phyloP scores from a whole-genome alignment of 2,888 invertebrate species.

The Oxycera nigricornis region DNA sequence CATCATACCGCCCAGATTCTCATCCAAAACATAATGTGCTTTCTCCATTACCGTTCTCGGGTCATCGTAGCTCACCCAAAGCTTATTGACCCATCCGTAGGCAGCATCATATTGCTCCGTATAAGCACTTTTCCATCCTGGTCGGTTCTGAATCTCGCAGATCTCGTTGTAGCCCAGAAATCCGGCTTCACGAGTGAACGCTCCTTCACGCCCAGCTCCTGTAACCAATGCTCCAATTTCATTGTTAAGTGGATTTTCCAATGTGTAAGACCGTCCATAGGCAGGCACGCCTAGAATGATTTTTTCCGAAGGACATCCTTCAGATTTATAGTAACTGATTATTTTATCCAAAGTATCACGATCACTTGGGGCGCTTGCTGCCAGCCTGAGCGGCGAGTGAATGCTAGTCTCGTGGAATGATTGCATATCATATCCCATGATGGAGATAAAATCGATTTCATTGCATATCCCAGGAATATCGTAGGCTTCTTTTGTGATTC shows the following conservation, averaged over 20 bases:
- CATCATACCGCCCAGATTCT: conserved; percentile 64
- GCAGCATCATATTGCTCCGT: conserved; percentile 54
- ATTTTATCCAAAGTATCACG: conserved; percentile 48
- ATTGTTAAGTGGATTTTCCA: conserved; percentile 54
- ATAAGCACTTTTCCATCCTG: conserved; percentile 54
- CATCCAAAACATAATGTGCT: conserved; percentile 56
- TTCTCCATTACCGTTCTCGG: conserved; percentile 55
- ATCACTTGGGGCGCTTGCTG: conserved; percentile 39
- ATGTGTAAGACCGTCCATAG: conserved; percentile 60
- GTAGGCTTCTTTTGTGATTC: conserved; percentile 58
- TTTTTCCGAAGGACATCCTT: conserved; percentile 58
- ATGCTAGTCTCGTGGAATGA: conserved; percentile 56
- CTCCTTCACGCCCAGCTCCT: conserved; percentile 50
- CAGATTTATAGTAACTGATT: conserved; percentile 58
- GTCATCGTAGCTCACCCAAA: conserved; percentile 63
- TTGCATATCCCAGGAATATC: conserved; percentile 59
- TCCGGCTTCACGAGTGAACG: conserved; percentile 51
- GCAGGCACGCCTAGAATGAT: conserved; percentile 62
- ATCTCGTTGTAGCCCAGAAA: conserved; percentile 52
- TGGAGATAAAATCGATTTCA: conserved; percentile 62
- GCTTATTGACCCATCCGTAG: conserved; percentile 56
- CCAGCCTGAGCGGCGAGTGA: conserved; percentile 58
- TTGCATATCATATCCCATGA: conserved; percentile 66
- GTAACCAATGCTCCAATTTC: conserved; percentile 54
- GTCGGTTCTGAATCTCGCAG: conserved; percentile 48